A percentile compares a stretch with the other conserved stretches of the same genome.
Evolutionary conservation across 2,888 invertebrate genomes (phyloP).

Genomic region (Lysandra coridon): DNA sequence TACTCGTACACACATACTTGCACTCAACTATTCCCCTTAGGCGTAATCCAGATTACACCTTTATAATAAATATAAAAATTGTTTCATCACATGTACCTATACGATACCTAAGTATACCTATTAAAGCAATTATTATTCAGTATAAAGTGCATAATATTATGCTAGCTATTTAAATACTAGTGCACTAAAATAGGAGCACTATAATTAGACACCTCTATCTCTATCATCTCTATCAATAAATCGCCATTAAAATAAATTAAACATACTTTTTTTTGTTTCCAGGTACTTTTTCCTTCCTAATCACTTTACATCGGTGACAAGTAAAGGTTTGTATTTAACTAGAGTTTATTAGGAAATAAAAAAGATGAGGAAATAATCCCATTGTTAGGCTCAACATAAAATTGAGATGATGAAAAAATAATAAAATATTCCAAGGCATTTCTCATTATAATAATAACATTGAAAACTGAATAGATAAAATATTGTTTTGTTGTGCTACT

Average conservation of each 20-base stretch:
- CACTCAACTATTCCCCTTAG: too few relatives aligned
- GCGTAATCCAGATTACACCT: too few relatives aligned
- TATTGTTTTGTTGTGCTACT: not conserved
- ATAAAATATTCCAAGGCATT: slow-evolving; percentile 21
- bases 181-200: not conserved
- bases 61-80: too few relatives aligned
- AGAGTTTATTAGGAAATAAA: not conserved
- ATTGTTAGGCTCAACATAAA: not conserved
- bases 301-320: not conserved
- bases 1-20: too few relatives aligned
- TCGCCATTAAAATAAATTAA: not conserved
- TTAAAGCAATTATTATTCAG: too few relatives aligned
- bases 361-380: not conserved
- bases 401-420: slow-evolving; percentile 5
- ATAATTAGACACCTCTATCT: not conserved
- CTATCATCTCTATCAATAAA: not conserved
- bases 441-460: slow-evolving; percentile 15
- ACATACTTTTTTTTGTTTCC: not conserved
- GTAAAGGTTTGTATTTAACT: not conserved
- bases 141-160: too few relatives aligned
- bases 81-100: too few relatives aligned
- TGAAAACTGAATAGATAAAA: slow-evolving; percentile 5
- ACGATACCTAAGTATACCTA: too few relatives aligned
- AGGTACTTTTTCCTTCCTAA: not conserved
- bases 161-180: too few relatives aligned